Evolutionary conservation across 2,888 invertebrate species (phyloP).

Genomic region (Globia sparganii): DNA sequence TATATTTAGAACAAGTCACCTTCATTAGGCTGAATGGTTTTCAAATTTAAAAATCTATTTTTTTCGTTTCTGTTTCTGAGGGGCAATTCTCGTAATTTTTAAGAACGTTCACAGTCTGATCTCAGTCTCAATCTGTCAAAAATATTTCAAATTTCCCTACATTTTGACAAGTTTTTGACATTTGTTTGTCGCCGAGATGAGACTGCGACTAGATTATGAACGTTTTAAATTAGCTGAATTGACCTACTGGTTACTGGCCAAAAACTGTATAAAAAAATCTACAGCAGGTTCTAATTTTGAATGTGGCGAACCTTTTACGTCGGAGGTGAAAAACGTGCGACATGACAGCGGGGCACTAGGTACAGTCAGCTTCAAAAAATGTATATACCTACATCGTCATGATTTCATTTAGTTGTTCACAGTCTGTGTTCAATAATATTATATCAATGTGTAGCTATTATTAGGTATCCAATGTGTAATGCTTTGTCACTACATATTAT

Average conservation of each 20-base stretch:
- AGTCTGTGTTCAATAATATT: neutral
- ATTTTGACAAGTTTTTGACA: too few relatives aligned
- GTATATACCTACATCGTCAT: neutral
- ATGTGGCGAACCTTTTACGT: conserved; percentile 26
- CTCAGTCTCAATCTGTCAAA: too few relatives aligned
- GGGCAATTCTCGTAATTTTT: too few relatives aligned
- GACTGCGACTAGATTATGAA: too few relatives aligned
- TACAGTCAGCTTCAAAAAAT: neutral
- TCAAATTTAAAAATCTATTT: neutral
- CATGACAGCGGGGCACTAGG: neutral
- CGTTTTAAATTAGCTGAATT: too few relatives aligned
- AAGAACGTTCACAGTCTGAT: too few relatives aligned
- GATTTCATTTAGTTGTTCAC: neutral
- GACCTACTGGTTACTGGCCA: conserved; percentile 31
- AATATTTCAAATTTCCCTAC: too few relatives aligned
- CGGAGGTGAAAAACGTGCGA: conserved; percentile 9
- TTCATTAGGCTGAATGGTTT: neutral
- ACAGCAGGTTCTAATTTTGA: neutral
- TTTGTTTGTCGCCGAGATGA: too few relatives aligned
- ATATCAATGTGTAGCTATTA: neutral
- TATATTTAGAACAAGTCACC: neutral
- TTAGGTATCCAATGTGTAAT: neutral
- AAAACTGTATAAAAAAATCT: neutral
- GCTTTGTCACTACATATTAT: neutral
- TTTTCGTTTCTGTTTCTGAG: conserved; percentile 6